Base-by-base conservation (phyloP, 2,797 vertebrate genomes). In the Acrocephalus scirpaceus region DNA sequence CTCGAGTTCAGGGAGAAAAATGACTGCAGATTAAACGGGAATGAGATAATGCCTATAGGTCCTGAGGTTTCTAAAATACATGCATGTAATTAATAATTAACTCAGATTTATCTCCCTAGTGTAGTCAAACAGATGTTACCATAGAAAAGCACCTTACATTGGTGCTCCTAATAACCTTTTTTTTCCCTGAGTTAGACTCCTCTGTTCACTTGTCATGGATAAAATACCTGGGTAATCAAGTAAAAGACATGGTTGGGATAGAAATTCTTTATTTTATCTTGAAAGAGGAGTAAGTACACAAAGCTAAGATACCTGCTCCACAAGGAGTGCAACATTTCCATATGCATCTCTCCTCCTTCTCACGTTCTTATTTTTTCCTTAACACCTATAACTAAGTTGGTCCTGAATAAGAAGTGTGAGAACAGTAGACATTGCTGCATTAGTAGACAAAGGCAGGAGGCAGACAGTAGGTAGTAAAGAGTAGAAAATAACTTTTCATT, bases 241-340 rank as follows among this genome's bases (percentile, higher is more conserved):
- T 96, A 84, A 78, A 96, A 96, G 96, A 97, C 95, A 61, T 50
- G 47, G 53, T 95, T 82, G 83, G 93, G 86, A 94, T 96, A 95
- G 93, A 96, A 97, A 96, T 51, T 92, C 93, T 97, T 96, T 96
- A 97, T 96, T 97, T 96, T 93, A 73, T 95, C 92, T 93, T 0
- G 0, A 69, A 88, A 96, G 94, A 96, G 96, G 94, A 97, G 93
- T 94, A 79, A 29, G 83, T 80, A 79, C 79, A 95, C 94, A 96
- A 51, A 61, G 79, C 95, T 96, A 93, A 50, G 77, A 78, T 82
- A 88, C 6, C 83, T 90, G 79, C 86, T 95, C 94, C 93, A 65
- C 0, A 32, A 93, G 96, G 71, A 95, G 83, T 27, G n/a, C 77
- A 82, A 96, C 82, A 94, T 84, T 94, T 85, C 94, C 42, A 11